Conservation (phyloP, 1,140 invertebrate species). For the Drosophila nigromelanica region DNA sequence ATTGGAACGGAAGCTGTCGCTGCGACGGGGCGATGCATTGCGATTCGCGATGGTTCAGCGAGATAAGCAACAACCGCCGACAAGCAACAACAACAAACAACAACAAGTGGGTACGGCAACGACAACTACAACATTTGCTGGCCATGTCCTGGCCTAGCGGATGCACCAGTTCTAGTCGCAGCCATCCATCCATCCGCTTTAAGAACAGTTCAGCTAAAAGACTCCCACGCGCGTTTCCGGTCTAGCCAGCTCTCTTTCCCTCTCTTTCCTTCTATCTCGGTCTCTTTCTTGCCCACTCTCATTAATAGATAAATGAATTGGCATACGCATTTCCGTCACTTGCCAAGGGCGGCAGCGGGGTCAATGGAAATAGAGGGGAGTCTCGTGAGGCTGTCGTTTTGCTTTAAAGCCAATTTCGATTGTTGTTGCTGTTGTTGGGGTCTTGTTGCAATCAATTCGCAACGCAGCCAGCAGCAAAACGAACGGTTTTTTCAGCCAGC, state of each 20-base stretch:
- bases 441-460: slow-evolving; percentile 57
- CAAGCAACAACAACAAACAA: slow-evolving; percentile 6
- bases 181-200: slow-evolving; percentile 19
- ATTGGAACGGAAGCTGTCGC: slow-evolving; percentile 65
- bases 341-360: slow-evolving; percentile 1
- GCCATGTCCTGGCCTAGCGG: slow-evolving; percentile 28
- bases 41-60: slow-evolving; percentile 46
- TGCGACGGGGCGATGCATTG: slow-evolving; percentile 27
- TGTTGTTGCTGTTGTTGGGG: slow-evolving; percentile 5
- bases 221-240: slow-evolving; percentile 73
- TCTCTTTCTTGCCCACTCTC: slow-evolving; percentile 13
- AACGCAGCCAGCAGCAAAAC: slow-evolving; percentile 48
- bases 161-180: slow-evolving; percentile 19
- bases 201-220: slow-evolving; percentile 24
- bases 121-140: slow-evolving; percentile 25
- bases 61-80: slow-evolving; percentile 45
- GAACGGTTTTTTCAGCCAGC: slow-evolving; percentile 44
- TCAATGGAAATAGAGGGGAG: slow-evolving; percentile 3
- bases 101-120: background rate
- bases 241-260: background rate
- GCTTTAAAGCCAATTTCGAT: slow-evolving; percentile 38
- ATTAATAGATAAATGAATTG: slow-evolving; percentile 71
- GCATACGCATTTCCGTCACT: slow-evolving; percentile 69
- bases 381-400: slow-evolving; percentile 26
- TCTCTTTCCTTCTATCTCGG: background rate